Base-by-base conservation (phyloP, 2,888 invertebrate genomes). In the Agrochola lota region DNA sequence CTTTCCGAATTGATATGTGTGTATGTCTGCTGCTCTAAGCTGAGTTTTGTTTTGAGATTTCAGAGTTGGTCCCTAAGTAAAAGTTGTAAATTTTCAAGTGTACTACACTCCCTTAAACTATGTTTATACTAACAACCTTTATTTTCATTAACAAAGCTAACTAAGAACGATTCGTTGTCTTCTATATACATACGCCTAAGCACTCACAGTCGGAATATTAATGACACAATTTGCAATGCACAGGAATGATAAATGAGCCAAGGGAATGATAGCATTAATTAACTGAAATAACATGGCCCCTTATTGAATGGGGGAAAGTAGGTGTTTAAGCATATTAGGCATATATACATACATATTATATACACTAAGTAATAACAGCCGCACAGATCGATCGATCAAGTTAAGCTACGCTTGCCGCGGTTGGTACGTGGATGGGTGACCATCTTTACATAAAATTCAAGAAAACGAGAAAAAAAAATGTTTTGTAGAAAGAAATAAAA, bases 131-230 rank as follows among this genome's bases (percentile, higher is more conserved):
- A 40, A 15, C 23, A 63, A 35, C 1, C 7, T 7, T 4, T 40
- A 55, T 55, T 69, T 69, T 55, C 69, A 55, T n/a, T 55, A 69
- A 7, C 55, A 55, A 55, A 69, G n/a, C 69, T 55, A 55, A 71
- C 23, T 30, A 43, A 26, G 52, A 55, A n/a, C 3, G 17, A 40
- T 52, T 40, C 12, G 6, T 26, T 6, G 2, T 17, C 49, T 62
- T 71, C 55, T 35, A 71, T 20, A 52, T 17, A 52, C 17, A 68
- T 20, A 35, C 40, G 49, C 5, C 11, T 1, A 62, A 71, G 68
- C 60, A 77, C 66, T 3, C 57, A 73, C 81, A 78, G 59, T 26
- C 63, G 64, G 87, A 89, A 88, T 90, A 90, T 87, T 88, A 90
- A 87, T 80, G 78, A 78, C 82, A 64, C 46, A 81, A 86, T 71